Evolutionary conservation across 2,888 invertebrate genomes (phyloP).

Genomic region (Tryphoninae sp.): DNA sequence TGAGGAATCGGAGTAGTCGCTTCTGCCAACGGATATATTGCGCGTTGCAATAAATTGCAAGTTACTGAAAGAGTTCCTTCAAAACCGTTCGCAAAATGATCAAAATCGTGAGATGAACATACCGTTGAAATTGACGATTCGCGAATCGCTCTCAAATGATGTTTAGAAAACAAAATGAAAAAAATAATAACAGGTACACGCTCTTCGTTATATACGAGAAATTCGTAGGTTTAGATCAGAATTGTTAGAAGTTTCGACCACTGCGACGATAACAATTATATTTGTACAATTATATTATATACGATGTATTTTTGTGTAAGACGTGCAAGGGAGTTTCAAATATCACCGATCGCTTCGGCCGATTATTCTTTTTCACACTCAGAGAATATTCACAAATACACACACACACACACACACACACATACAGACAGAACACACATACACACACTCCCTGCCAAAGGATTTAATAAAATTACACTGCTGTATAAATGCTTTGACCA

Average conservation of each 20-base stretch:
- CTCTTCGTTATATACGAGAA: constrained; percentile 7
- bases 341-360: constrained; percentile 35
- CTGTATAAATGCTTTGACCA: constrained; percentile 58
- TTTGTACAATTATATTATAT: constrained; percentile 70
- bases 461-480: constrained; percentile 65
- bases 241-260: constrained; percentile 51
- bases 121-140: constrained; percentile 7
- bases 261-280: constrained; percentile 66
- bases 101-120: constrained; percentile 6
- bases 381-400: constrained; percentile 6
- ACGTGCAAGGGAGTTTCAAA: constrained; percentile 51
- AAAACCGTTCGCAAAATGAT: constrained; percentile 20
- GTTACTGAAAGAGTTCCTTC: constrained; percentile 30
- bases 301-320: constrained; percentile 70
- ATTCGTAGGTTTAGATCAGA: constrained; percentile 39
- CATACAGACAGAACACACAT: neutral
- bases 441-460: constrained; percentile 47
- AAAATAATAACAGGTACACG: constrained; percentile 8
- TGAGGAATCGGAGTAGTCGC: neutral
- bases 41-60: neutral
- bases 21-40: neutral
- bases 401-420: constrained; percentile 32
- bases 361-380: constrained; percentile 25
- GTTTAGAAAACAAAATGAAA: neutral
- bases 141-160: constrained; percentile 4